Evolutionary conservation across 2,113 vertebrate species (phyloP).

Genomic region (Lophotis ruficrista): DNA sequence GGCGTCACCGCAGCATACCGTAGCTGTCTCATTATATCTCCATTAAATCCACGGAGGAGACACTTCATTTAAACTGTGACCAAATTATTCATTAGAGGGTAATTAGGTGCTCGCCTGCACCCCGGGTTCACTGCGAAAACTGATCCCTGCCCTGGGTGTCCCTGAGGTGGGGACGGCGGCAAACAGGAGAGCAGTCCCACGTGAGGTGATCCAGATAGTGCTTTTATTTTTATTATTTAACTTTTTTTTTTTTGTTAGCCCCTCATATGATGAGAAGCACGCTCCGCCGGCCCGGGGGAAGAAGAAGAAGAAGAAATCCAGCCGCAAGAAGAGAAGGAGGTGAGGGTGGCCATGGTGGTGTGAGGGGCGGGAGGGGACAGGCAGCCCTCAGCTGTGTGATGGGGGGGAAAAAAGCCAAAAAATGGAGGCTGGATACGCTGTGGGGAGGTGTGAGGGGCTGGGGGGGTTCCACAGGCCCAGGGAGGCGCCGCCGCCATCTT

Average conservation of each 20-base stretch:
- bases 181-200: accelerated
- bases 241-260: neutral
- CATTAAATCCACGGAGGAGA: conserved; percentile 48
- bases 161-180: accelerated
- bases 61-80: conserved; percentile 57
- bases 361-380: accelerated
- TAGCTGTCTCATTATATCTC: conserved; percentile 63
- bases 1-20: neutral
- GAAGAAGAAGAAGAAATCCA: conserved; percentile 93
- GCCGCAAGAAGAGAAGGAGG: conserved; percentile 90
- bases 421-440: no score
- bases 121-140: neutral
- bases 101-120: conserved; percentile 1
- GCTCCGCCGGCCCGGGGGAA: conserved; percentile 78
- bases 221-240: neutral
- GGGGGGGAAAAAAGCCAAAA: no score
- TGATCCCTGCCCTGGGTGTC: neutral
- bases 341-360: accelerated
- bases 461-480: no score
- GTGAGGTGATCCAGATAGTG: neutral
- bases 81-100: neutral
- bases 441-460: neutral
- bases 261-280: conserved; percentile 71
- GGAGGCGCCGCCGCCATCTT: accelerated
- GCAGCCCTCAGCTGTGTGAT: accelerated